Evolutionary conservation across 2,113 vertebrate species (phyloP).

Genomic region (Erpornis zantholeuca): DNA sequence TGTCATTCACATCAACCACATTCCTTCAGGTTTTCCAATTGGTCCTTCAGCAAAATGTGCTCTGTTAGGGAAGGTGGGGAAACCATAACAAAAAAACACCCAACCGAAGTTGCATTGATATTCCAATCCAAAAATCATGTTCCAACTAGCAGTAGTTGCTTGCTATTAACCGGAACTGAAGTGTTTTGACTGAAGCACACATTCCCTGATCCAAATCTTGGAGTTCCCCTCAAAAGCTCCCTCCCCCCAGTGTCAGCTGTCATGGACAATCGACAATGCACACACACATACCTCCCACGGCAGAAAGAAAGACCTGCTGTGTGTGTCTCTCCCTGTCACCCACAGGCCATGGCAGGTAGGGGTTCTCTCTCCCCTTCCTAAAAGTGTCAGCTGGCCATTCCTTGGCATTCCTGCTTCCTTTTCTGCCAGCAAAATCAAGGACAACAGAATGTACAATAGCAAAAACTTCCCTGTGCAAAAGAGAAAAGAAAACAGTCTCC

Average conservation of each 20-base stretch:
- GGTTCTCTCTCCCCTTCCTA: background rate
- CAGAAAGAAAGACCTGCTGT: background rate
- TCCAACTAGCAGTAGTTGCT: background rate
- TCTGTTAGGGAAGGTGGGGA: background rate
- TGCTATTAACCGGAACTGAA: conserved; percentile 1
- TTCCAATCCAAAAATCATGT: conserved; percentile 20
- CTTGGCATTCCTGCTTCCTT: background rate
- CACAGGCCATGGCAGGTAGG: background rate
- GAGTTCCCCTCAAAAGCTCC: conserved; percentile 17
- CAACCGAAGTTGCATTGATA: background rate
- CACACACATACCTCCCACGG: background rate
- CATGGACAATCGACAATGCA: conserved; percentile 19
- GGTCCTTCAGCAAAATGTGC: background rate
- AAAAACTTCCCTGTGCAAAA: background rate
- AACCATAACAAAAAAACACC: background rate
- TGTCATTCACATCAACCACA: background rate
- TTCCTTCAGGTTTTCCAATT: conserved; percentile 12
- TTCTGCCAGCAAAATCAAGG: background rate
- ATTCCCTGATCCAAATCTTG: conserved; percentile 29
- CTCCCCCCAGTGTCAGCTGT: background rate
- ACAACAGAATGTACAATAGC: background rate
- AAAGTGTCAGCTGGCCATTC: background rate
- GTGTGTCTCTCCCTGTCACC: background rate
- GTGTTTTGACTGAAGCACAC: conserved; percentile 23
- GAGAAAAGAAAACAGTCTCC: background rate